Evolutionary conservation across 2,113 vertebrate species (phyloP).

Genomic region (Tupaia chinensis): DNA sequence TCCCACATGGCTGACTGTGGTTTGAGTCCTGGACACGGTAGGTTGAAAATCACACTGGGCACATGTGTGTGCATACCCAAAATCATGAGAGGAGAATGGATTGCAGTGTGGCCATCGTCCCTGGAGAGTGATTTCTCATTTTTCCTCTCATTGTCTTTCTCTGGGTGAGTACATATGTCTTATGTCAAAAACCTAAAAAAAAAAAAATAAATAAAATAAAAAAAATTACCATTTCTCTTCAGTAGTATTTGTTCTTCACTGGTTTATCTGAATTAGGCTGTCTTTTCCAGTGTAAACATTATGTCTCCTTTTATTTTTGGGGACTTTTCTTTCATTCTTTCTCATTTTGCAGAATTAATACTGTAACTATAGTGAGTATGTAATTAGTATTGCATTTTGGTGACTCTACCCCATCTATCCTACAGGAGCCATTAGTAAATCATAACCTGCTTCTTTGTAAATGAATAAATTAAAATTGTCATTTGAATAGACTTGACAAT

Average conservation of each 20-base stretch:
- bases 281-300: neutral
- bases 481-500: neutral
- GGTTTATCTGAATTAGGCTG: neutral
- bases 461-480: neutral
- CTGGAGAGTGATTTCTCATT: too few relatives aligned
- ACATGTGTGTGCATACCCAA: too few relatives aligned
- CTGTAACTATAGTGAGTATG: neutral
- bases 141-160: too few relatives aligned
- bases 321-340: neutral
- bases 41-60: too few relatives aligned
- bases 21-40: too few relatives aligned
- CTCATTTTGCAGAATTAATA: neutral
- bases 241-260: neutral
- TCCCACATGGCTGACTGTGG: too few relatives aligned
- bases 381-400: conserved; percentile 20
- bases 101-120: too few relatives aligned
- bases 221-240: neutral
- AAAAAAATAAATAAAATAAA: neutral
- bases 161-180: too few relatives aligned
- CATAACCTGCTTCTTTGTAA: neutral
- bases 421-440: neutral
- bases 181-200: too few relatives aligned
- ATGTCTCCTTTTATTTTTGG: neutral
- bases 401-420: neutral
- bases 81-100: too few relatives aligned